Percentiles rank a stretch among this genome's conserved stretches.
These are phyloP conservation scores for Catonia carolina DNA, from an alignment of 2,888 invertebrate species.

Conservation along the genomic window DNA sequence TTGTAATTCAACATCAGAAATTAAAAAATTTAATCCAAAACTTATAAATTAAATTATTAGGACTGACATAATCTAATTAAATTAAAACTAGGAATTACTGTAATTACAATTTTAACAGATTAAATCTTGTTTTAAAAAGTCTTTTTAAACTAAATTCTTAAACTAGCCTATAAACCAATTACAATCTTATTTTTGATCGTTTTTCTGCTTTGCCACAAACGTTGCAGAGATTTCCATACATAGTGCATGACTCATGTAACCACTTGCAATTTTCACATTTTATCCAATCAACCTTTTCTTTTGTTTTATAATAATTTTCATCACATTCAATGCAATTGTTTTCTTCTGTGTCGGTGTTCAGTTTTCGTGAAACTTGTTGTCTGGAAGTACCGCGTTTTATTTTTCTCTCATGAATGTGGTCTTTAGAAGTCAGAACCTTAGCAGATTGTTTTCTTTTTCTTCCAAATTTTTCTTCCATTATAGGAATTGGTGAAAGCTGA, in stretches of 20 bases:
- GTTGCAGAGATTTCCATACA: no score
- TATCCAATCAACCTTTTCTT: background rate
- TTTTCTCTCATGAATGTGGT: constrained; percentile 1
- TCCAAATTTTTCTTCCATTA: no score
- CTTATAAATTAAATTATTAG: background rate
- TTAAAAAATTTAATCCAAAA: no score
- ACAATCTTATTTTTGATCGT: background rate
- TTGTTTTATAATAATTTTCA: no score
- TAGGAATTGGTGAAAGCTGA: no score
- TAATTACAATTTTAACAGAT: no score
- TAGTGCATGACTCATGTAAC: background rate
- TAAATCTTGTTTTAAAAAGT: no score
- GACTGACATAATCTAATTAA: background rate
- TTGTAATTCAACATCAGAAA: no score
- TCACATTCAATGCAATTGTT: constrained; percentile 1
- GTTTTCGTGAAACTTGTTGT: background rate
- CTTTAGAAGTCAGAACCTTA: constrained; percentile 1
- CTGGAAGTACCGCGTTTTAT: background rate
- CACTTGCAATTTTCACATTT: constrained; percentile 3
- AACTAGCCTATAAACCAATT: background rate
- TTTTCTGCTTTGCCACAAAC: background rate
- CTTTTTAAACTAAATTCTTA: background rate
- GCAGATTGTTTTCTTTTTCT: no score
- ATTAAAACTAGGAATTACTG: no score
- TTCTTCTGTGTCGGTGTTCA: background rate